Conservation (phyloP, 2,113 vertebrate genomes). For the Limnothrissa miodon region DNA sequence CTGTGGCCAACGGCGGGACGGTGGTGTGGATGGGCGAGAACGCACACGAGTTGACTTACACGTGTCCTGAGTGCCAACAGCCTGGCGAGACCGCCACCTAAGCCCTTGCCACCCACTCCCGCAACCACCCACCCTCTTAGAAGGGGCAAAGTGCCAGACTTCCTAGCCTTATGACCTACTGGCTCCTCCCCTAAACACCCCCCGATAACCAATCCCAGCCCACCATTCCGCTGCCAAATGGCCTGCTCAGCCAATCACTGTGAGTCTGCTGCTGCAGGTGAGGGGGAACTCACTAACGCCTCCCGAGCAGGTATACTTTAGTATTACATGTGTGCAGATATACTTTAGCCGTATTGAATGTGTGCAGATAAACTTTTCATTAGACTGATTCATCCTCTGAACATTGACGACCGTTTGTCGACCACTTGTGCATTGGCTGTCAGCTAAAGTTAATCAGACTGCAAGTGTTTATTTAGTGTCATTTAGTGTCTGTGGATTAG, state of each 20-base stretch:
- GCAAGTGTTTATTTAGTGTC: too few species aligned
- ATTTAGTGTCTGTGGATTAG: too few species aligned
- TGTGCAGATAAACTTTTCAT: too few species aligned
- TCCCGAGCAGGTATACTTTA: neutral
- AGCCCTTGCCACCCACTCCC: conserved; percentile 30
- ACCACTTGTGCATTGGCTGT: neutral
- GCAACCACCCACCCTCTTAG: conserved; percentile 5
- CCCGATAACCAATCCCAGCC: conserved; percentile 39
- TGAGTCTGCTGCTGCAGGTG: conserved; percentile 61
- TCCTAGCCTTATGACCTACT: conserved; percentile 24
- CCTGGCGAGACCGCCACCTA: conserved; percentile 52
- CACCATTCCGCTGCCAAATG: conserved; percentile 49
- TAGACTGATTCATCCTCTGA: too few species aligned
- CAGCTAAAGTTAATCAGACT: too few species aligned
- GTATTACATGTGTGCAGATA: neutral
- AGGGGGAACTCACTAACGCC: conserved; percentile 29
- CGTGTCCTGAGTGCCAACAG: conserved; percentile 72
- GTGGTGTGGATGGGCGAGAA: conserved; percentile 63
- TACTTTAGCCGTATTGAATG: neutral
- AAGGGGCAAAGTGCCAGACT: conserved; percentile 42
- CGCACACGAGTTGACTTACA: conserved; percentile 68
- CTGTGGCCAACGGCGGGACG: conserved; percentile 63
- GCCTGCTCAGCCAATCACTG: conserved; percentile 50
- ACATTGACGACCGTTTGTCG: too few species aligned
- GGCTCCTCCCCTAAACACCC: conserved; percentile 21